Evolutionary conservation across 2,888 invertebrate genomes (phyloP), one percentile per base, ranked within the genome.

Genomic region (Ornithoptera alexandrae): DNA sequence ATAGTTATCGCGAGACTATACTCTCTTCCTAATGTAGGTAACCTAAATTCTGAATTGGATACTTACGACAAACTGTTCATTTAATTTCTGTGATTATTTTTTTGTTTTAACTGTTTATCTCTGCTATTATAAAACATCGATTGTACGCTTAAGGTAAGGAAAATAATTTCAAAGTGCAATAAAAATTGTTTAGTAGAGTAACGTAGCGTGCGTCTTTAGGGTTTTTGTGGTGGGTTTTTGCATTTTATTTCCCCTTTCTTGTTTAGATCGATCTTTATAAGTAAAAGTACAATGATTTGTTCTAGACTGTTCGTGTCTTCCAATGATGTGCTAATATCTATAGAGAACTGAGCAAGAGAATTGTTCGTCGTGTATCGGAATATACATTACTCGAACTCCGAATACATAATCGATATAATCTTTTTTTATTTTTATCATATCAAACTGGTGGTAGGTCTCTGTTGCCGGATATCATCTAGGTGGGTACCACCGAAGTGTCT

Each of bases 1-100:
- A 56, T 36, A 57, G 75, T 84, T 85, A 87, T 86, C 84, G 74
- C 65, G 74, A 71, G 65, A 73, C 76, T 80, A n/a, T 53, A 85
- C 87, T 85, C 84, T 86, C 89, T 88, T 82, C 83, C 86, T 86
- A 84, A 84, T 85, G 83, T 85, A 80, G 83, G 82, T 87, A 79
- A 85, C 90, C 90, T 81, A 86, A 87, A 84, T 89, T 79, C 73
- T 30, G 30, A 64, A 65, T 63, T 70, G 60, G 67, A 67, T 67
- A 57, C 15, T 59, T 59, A 42, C 6, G 5, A 57, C 57, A 57
- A 22, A 57, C 10, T 57, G 20, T 57, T 20, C 20, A 12, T 50
- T 18, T 18, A 50, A 46, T 46, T 46, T 46, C 46, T 46, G 46
- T 10, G 12, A 2, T 46, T 46, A 53, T 53, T 5, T 18, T 8